A percentile compares a stretch with the other conserved stretches of the same genome.
These are phyloP conservation scores for Copsychus sechellarum DNA, from an alignment of 2,113 vertebrate species.

Conservation along the genomic window DNA sequence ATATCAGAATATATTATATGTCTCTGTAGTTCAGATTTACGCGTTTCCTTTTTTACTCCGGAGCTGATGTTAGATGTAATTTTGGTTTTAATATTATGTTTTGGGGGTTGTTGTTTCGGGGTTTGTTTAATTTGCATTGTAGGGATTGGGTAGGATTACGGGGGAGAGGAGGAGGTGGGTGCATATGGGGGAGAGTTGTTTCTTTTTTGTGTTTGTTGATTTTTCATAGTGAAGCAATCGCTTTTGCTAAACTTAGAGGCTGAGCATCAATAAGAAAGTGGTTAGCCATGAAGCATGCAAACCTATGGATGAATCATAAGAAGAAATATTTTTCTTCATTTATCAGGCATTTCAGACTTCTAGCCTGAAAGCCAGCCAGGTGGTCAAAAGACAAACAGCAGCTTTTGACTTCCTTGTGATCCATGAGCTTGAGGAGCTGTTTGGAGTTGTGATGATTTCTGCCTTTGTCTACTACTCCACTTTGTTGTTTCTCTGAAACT, in stretches of 20 bases:
- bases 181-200: accelerated
- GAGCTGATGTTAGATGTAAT: background rate
- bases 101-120: background rate
- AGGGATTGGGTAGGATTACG: accelerated
- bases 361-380: background rate
- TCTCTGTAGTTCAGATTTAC: background rate
- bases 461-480: accelerated
- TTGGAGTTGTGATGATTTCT: background rate
- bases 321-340: background rate
- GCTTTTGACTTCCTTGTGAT: background rate
- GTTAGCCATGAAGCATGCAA: background rate
- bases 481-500: background rate
- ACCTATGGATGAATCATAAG: background rate
- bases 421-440: background rate
- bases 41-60: background rate
- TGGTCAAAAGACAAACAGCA: background rate
- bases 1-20: background rate
- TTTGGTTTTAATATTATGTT: background rate
- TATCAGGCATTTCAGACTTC: background rate
- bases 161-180: too few relatives aligned
- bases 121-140: background rate
- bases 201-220: background rate
- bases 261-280: accelerated
- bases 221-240: background rate
- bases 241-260: background rate